Percentiles rank a stretch among this genome's conserved stretches.
Conservation (phyloP, 2,888 invertebrate genomes). For the Mythimna vitellina region DNA sequence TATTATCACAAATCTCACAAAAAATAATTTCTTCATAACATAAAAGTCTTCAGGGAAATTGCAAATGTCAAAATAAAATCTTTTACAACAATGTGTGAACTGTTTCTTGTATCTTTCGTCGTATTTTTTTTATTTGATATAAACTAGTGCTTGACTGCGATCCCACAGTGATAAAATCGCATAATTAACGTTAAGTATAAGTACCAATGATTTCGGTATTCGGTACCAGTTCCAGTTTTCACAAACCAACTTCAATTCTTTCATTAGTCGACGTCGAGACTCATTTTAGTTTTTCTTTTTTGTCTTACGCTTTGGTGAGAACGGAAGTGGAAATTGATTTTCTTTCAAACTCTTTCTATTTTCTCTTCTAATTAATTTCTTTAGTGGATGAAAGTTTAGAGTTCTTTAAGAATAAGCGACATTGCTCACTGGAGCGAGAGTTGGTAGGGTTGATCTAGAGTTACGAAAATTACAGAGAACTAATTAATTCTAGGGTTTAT, state of each 20-base stretch:
- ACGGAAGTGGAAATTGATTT: conserved; percentile 54
- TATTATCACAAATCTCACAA: background rate
- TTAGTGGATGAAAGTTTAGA: conserved; percentile 36
- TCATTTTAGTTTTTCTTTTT: conserved; percentile 32
- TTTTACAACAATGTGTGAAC: conserved; percentile 49
- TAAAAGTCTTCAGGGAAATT: conserved; percentile 44
- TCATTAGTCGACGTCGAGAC: conserved; percentile 26
- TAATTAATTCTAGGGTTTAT: conserved; percentile 5
- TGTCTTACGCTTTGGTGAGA: conserved; percentile 33
- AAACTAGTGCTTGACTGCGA: too few relatives aligned
- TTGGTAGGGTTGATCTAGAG: conserved; percentile 9
- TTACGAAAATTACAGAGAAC: conserved; percentile 7
- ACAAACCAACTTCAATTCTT: conserved; percentile 26
- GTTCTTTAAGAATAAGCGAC: conserved; percentile 10
- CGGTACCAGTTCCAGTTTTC: conserved; percentile 31
- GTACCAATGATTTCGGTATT: conserved; percentile 34
- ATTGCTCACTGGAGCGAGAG: conserved; percentile 12
- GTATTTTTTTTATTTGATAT: too few relatives aligned
- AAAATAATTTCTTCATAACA: conserved; percentile 5
- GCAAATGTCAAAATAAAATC: conserved; percentile 47
- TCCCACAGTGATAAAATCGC: background rate
- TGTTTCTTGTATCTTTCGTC: conserved; percentile 30
- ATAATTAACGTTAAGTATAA: conserved; percentile 48
- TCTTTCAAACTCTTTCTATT: conserved; percentile 54
- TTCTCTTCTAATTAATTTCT: conserved; percentile 52